Evolutionary conservation across 2,888 invertebrate genomes (phyloP), one percentile per base, ranked within the genome.

Genomic region (Tanypteryx hageni): DNA sequence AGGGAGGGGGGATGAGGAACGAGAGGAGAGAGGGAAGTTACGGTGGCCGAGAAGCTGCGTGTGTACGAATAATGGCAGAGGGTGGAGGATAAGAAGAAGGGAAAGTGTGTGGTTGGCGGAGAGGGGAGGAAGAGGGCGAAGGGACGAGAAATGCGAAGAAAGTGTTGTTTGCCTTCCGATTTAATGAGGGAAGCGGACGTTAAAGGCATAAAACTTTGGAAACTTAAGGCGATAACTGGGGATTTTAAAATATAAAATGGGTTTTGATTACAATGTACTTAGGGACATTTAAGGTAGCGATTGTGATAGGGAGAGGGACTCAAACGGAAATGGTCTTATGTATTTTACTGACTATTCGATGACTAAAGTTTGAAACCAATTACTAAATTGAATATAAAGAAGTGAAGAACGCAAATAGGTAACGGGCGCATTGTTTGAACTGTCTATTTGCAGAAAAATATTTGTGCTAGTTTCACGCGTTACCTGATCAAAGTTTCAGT

Each of bases 221-320:
- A 22, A 68, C n/a, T 44, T 68, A 68, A 68, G 27, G 76, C 76
- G 76, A 76, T 76, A 76, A 76, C 22, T 27, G 76, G 76, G 76
- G 76, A 76, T 76, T 76, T 76, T 76, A 22, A 76, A 76, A 76
- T 76, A 76, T 27, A 76, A 27, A 76, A 27, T 27, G 27, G 76
- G 22, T 76, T 76, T 76, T 76, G 76, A 11, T 22, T 76, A 76
- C 22, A 27, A 27, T 22, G n/a, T 18, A n/a, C 22, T 22, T 11
- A 22, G 27, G 22, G 27, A 13, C 13, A 14, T 76, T 76, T 9
- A 27, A 68, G 76, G 10, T 27, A 22, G 76, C 5, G 76, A 13
- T 27, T 76, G 14, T 10, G 76, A 8, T 16, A 64, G 11, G 64
- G 64, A 14, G 11, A 64, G 76, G 76, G 16, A 10, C 22, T 27